phyloP scores from a whole-genome alignment of 2,797 vertebrate species.

The Lerista edwardsae region DNA sequence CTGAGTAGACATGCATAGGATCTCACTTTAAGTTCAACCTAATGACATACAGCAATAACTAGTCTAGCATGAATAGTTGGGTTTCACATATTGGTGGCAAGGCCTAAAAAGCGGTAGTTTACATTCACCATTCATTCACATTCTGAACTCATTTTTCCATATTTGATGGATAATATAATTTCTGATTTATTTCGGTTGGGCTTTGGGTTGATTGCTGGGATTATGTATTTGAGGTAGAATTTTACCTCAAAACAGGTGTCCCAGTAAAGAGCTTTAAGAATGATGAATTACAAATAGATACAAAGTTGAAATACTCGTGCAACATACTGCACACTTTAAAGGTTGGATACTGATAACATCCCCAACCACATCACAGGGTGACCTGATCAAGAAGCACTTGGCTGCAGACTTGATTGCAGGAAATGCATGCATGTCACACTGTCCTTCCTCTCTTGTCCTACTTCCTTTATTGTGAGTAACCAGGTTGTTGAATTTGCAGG shows the following conservation, averaged over 20 bases:
- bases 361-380: rapidly evolving
- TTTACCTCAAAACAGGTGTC: slow-evolving; percentile 14
- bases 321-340: neutral
- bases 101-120: neutral
- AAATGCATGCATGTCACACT: rapidly evolving
- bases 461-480: rapidly evolving
- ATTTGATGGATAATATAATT: neutral
- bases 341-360: neutral
- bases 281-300: neutral
- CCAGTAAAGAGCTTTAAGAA: slow-evolving; percentile 17
- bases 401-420: rapidly evolving
- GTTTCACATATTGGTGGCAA: neutral
- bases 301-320: rapidly evolving
- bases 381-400: neutral
- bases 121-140: neutral
- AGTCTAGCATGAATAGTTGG: neutral
- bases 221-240: neutral
- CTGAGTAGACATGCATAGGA: too few relatives aligned
- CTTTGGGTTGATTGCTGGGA: slow-evolving; percentile 1
- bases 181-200: neutral
- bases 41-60: neutral
- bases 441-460: rapidly evolving
- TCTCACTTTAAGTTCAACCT: neutral
- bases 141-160: neutral
- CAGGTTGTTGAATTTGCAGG: neutral